Evolutionary conservation across 2,888 invertebrate genomes (phyloP), one percentile per base, ranked within the genome.

Genomic region (Hylaea fasciaria): DNA sequence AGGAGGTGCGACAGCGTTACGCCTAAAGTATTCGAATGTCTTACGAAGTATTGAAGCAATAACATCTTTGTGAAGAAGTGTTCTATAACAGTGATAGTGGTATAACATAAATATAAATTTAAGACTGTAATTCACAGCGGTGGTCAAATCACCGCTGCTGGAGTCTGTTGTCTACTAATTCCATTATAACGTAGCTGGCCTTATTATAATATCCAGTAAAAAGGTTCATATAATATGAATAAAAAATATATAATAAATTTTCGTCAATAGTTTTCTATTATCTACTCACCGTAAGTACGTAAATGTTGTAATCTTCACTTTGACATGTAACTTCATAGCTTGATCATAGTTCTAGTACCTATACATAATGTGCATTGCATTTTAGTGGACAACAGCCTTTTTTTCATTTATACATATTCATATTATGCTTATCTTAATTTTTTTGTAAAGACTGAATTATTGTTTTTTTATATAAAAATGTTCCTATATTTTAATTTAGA

Each of bases 401-500:
- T n/a, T 77, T 73, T 81, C 52, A 57, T 57, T 83, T 81, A 64
- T 78, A 76, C 73, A 71, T 71, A 68, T 72, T 73, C 84, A 87
- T 89, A 28, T n/a, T n/a, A 85, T 79, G 86, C 62, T 89, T 88
- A 86, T 62, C 61, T 62, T 62, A 62, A 57, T 78, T 82, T 82
- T 85, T 85, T 86, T 87, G 85, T 87, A 86, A 87, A 91, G 91
- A 91, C 91, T 91, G 91, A 92, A 83, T 85, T 88, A 9, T 32
- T 32, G 32, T 32, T 32, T 86, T 41, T 66, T 65, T 76, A 67
- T 74, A 77, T 70, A 83, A 84, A 86, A 86, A 89, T 89, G 92
- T 92, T 92, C 92, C 92, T 92, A 91, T 91, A 89, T 89, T 91
- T 87, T 89, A 87, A 85, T 91, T 92, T 91, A 91, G 89, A 87